Percentiles rank a stretch among this genome's conserved stretches.
Evolutionary conservation across 2,797 vertebrate species (phyloP).

Genomic region (Remorina albescens): DNA sequence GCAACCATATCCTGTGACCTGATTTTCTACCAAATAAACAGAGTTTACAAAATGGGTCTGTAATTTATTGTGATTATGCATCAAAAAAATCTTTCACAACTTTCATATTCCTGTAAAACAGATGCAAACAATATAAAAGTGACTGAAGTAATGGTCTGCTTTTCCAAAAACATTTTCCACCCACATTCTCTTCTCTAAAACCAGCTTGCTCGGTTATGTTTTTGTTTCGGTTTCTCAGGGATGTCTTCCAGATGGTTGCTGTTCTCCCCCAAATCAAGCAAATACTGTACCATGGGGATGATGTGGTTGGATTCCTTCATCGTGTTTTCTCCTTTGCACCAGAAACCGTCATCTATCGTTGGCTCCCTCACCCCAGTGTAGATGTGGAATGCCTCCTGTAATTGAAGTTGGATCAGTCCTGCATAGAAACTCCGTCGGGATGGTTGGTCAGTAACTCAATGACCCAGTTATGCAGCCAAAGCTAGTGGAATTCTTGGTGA

Average conservation of each 20-base stretch:
- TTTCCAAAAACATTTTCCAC: no score
- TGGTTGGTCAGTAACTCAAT: conserved; percentile 35
- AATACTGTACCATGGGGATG: no score
- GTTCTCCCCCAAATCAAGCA: conserved; percentile 49
- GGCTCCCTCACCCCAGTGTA: conserved; percentile 2
- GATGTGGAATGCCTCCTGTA: conserved; percentile 15
- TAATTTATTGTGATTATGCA: no score
- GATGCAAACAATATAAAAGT: not conserved
- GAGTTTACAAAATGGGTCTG: conserved; percentile 6
- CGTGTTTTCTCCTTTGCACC: not conserved
- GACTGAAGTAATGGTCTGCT: not conserved
- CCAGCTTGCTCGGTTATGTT: not conserved
- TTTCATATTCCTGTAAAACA: not conserved
- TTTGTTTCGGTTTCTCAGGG: not conserved
- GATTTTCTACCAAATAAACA: conserved; percentile 21
- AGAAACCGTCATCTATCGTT: conserved; percentile 5
- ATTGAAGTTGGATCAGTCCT: not conserved
- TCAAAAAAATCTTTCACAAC: not conserved
- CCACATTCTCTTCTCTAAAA: conserved; percentile 6
- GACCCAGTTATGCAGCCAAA: conserved; percentile 52
- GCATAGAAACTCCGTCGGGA: conserved; percentile 4
- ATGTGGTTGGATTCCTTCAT: conserved; percentile 9
- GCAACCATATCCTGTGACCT: conserved; percentile 41
- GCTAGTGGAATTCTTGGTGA: conserved; percentile 42
- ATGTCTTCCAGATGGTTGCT: conserved; percentile 62